These are phyloP conservation scores for Psettodes erumei DNA, from an alignment of 2,113 vertebrate species.

Conservation along the genomic window DNA sequence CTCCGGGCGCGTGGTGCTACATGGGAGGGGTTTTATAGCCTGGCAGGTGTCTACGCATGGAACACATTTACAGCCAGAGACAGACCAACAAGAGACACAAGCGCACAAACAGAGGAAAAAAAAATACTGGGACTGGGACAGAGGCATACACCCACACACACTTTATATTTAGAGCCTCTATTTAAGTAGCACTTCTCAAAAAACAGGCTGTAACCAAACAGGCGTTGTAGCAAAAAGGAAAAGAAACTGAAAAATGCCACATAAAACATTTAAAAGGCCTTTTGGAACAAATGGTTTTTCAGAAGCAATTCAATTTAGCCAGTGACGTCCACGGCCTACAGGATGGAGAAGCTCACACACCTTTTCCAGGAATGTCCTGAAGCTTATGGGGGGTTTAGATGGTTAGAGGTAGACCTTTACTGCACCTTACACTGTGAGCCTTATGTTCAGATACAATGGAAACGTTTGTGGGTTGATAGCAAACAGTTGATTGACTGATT, in stretches of 20 bases:
- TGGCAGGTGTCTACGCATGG: slow-evolving; percentile 40
- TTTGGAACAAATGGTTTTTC: slow-evolving; percentile 25
- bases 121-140: slow-evolving; percentile 39
- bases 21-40: slow-evolving; percentile 57
- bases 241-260: slow-evolving; percentile 1
- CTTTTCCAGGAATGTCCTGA: no score
- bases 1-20: slow-evolving; percentile 55
- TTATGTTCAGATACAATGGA: not conserved
- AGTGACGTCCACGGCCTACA: slow-evolving; percentile 5
- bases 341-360: slow-evolving; percentile 2
- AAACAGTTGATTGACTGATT: no score
- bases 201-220: slow-evolving; percentile 45
- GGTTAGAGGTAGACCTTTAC: not conserved
- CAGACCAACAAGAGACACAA: slow-evolving; percentile 19
- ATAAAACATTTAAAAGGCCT: slow-evolving; percentile 53
- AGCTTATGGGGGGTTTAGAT: not conserved
- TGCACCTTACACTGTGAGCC: no score
- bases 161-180: slow-evolving; percentile 68
- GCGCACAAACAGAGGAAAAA: slow-evolving; percentile 41
- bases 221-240: slow-evolving; percentile 7
- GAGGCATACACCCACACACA: slow-evolving; percentile 59
- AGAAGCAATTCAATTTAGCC: slow-evolving; percentile 32
- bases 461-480: not conserved
- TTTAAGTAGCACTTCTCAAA: slow-evolving; percentile 57
- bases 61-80: slow-evolving; percentile 36